These are phyloP conservation scores for Condylostylus longicornis DNA, from an alignment of 1,140 invertebrate genomes.

Conservation along the genomic window DNA sequence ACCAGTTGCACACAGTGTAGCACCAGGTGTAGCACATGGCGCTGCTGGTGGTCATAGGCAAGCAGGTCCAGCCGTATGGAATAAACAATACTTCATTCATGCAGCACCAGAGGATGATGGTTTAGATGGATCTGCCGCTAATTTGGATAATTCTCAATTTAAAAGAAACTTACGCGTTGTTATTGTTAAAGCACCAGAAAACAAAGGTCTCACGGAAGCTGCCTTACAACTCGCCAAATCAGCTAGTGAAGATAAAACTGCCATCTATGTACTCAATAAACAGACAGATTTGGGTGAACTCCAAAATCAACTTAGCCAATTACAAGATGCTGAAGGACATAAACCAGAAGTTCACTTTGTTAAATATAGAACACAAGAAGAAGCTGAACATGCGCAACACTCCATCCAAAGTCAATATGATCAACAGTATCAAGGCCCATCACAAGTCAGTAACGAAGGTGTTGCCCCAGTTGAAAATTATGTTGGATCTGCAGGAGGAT, in stretches of 20 bases:
- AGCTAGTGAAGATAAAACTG: too few species aligned
- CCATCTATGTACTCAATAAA: too few species aligned
- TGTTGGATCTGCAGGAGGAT: slow-evolving; percentile 13
- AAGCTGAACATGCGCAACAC: too few species aligned
- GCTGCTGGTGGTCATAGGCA: slow-evolving; percentile 5
- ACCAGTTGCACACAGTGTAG: slow-evolving; percentile 12
- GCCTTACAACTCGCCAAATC: neutral
- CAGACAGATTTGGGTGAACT: slow-evolving; percentile 15
- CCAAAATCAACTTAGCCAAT: slow-evolving; percentile 16
- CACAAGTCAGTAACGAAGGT: slow-evolving; percentile 20
- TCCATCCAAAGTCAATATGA: too few species aligned
- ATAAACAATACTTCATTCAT: slow-evolving; percentile 27
- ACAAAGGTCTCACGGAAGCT: too few species aligned
- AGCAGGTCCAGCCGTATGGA: slow-evolving; percentile 15
- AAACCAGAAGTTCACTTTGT: too few species aligned
- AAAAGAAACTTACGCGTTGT: too few species aligned
- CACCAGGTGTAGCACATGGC: slow-evolving; percentile 13
- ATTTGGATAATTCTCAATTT: too few species aligned
- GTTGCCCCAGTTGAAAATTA: slow-evolving; percentile 21
- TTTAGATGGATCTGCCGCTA: slow-evolving; percentile 14
- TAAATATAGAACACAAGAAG: too few species aligned
- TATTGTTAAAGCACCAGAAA: too few species aligned
- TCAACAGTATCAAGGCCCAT: too few species aligned
- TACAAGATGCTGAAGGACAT: slow-evolving; percentile 11
- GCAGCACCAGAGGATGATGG: slow-evolving; percentile 19